Evolutionary conservation across 2,113 vertebrate species (phyloP), one percentile per base, ranked within the genome.

Genomic region (Hippocampus abdominalis): DNA sequence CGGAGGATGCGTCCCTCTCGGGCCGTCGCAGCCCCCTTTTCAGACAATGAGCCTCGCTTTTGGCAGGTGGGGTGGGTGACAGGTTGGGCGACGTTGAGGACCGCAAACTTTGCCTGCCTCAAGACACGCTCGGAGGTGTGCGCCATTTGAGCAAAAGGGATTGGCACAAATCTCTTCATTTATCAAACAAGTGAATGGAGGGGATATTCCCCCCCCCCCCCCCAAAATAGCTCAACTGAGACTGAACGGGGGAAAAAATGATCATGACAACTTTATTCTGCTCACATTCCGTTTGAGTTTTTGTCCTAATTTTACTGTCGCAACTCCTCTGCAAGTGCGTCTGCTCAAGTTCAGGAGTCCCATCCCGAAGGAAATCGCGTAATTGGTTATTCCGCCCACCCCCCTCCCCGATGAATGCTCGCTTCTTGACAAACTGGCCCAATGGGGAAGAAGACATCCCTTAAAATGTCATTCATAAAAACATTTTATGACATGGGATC

Each of bases 41-140:
- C 84, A 74, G 78, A 85, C 82, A 86, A 87, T 70, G 72, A 81
- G 87, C 76, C 84, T 71, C 78, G 83, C 67, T 84, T 87, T 89
- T 89, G 82, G 81, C 87, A 86, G 15, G 49, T 68, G 46, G 32
- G 75, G 71, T 87, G 32, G 75, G 71, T 87, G 86, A 86, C 82
- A 86, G 78, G 77, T 72, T 64, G 66, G 27, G n/a, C 11, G 2
- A 46, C 39, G n/a, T 9, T 46, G 13, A 32, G 13, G 40, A 46
- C 1, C 3, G 6, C 32, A 20, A 69, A 66, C 40, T 80, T 65
- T 69, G 68, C 32, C 32, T 36, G 32, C 5, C 2, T 36, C 29
- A 32, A 32, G 29, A 73, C 76, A 73, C 68, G 29, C 62, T n/a
- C 18, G 21, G 12, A 62, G 36, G 11, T 12, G 60, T 62, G 10